Percentiles rank a stretch among this genome's conserved stretches.
Conservation (phyloP, 2,113 vertebrate genomes). For the Phylloscopus trochilus region DNA sequence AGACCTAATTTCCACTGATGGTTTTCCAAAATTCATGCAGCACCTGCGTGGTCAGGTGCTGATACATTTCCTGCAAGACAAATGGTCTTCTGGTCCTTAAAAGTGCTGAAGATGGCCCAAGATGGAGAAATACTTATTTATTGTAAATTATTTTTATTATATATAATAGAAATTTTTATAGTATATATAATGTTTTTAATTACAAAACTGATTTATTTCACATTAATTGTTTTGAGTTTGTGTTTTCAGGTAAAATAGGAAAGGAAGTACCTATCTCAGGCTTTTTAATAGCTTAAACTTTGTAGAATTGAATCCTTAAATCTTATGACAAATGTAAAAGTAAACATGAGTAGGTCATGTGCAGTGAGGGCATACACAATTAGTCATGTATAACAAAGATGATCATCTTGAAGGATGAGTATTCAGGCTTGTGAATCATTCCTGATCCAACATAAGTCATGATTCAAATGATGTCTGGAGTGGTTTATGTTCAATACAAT, state of each 20-base stretch:
- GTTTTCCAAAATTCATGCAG: neutral
- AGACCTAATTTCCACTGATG: neutral
- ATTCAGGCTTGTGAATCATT: slow-evolving; percentile 26
- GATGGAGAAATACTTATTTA: neutral
- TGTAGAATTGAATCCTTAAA: neutral
- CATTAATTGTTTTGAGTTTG: neutral
- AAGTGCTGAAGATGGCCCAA: neutral
- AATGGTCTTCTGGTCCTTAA: neutral
- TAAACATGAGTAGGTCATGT: neutral
- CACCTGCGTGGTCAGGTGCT: neutral
- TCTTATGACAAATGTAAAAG: neutral
- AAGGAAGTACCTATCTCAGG: neutral
- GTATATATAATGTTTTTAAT: neutral
- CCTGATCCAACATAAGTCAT: slow-evolving; percentile 9
- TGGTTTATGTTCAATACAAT: slow-evolving; percentile 23
- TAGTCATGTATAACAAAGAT: neutral
- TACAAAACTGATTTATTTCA: neutral
- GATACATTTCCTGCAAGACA: neutral
- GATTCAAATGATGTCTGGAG: slow-evolving; percentile 13
- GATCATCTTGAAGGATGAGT: neutral
- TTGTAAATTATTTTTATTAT: neutral
- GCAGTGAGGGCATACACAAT: neutral
- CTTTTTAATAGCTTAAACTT: neutral
- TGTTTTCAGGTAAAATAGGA: neutral
- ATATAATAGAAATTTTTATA: neutral